Evolutionary conservation across 2,113 vertebrate species (phyloP).

Genomic region (Mastomys coucha): DNA sequence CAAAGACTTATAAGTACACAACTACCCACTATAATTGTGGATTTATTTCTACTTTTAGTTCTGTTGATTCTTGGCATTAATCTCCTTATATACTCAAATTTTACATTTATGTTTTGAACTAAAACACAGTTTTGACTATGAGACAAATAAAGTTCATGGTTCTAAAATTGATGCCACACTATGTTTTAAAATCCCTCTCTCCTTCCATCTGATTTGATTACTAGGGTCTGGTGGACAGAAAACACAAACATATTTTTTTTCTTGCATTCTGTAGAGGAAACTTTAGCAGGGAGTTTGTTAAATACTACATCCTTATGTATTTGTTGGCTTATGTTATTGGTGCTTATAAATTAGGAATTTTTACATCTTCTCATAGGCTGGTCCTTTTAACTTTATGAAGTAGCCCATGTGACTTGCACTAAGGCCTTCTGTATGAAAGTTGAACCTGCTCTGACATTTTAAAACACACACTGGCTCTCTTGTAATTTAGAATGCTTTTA

Average conservation of each 20-base stretch:
- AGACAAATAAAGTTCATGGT: neutral
- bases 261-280: neutral
- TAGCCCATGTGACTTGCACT: neutral
- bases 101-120: neutral
- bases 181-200: neutral
- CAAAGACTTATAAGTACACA: neutral
- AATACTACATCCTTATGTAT: neutral
- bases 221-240: neutral
- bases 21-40: neutral
- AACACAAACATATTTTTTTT: neutral
- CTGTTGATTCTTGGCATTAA: too few species aligned
- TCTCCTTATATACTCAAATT: neutral
- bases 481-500: neutral
- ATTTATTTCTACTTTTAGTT: neutral
- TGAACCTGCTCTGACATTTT: neutral
- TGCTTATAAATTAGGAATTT: neutral
- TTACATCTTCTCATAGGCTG: neutral
- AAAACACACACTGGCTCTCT: neutral
- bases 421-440: neutral
- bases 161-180: neutral
- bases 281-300: neutral
- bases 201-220: neutral
- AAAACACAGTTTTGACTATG: neutral
- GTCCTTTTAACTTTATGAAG: neutral
- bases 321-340: neutral